Evolutionary conservation across 2,888 invertebrate species (phyloP).

Genomic region (Aproaerema taeniolella): DNA sequence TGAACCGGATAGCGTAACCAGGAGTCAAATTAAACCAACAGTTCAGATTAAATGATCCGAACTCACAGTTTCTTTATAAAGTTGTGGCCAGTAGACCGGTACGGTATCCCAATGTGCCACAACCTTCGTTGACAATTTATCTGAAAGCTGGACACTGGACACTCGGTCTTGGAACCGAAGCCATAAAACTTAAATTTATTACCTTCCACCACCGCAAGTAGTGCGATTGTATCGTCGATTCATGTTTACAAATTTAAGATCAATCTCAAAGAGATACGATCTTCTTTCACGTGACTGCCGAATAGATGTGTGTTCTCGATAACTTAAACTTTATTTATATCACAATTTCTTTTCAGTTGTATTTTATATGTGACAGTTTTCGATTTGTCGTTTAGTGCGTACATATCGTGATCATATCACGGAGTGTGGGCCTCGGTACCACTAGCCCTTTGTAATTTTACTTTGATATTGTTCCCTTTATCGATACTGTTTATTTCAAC

Average conservation of each 20-base stretch:
- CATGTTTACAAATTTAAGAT: constrained; percentile 37
- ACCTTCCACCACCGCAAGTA: constrained; percentile 36
- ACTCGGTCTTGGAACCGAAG: constrained; percentile 35
- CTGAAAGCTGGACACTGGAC: constrained; percentile 27
- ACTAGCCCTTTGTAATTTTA: constrained; percentile 9
- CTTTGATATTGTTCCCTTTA: constrained; percentile 16
- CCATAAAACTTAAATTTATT: constrained; percentile 42
- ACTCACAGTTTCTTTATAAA: constrained; percentile 32
- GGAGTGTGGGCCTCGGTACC: constrained; percentile 22
- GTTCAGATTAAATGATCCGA: constrained; percentile 33
- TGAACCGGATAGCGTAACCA: constrained; percentile 33
- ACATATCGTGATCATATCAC: constrained; percentile 29
- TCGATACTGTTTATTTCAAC: constrained; percentile 20
- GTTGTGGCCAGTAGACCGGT: constrained; percentile 33
- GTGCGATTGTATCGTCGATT: constrained; percentile 36
- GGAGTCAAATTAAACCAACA: constrained; percentile 35
- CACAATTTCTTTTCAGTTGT: constrained; percentile 42
- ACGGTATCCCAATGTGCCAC: constrained; percentile 18
- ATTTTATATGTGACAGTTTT: constrained; percentile 44
- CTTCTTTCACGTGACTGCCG: constrained; percentile 32
- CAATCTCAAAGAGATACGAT: constrained; percentile 34
- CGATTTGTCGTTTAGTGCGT: constrained; percentile 38
- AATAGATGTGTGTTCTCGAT: constrained; percentile 35
- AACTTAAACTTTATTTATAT: constrained; percentile 37
- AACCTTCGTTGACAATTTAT: constrained; percentile 28